Evolutionary conservation across 2,113 vertebrate species (phyloP).

Genomic region (Pongo abelii): DNA sequence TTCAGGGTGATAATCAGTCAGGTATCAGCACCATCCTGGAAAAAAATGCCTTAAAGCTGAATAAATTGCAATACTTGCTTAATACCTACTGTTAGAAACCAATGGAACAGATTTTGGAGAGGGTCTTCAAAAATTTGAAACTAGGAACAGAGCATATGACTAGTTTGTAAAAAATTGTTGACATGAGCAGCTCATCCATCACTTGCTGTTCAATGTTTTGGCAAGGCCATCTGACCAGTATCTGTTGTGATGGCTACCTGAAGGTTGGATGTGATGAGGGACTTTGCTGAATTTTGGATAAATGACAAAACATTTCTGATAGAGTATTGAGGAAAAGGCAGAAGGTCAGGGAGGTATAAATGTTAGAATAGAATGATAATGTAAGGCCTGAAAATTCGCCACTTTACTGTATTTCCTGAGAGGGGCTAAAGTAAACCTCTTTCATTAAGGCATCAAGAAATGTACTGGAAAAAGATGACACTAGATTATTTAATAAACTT

Average conservation of each 20-base stretch:
- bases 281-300: neutral
- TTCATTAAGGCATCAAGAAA: neutral
- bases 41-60: neutral
- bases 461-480: neutral
- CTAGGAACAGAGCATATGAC: neutral
- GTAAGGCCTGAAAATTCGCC: neutral
- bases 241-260: neutral
- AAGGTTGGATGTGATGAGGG: neutral
- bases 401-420: neutral
- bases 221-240: neutral
- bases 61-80: neutral
- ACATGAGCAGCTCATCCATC: neutral
- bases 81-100: neutral
- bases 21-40: neutral
- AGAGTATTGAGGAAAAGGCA: neutral
- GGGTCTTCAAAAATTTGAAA: neutral
- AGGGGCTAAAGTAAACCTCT: neutral
- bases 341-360: neutral
- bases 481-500: neutral
- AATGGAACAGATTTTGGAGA: neutral
- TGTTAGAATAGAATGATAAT: neutral
- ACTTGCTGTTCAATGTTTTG: neutral
- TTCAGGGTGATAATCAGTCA: neutral
- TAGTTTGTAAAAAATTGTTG: neutral
- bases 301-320: neutral